phyloP scores from a whole-genome alignment of 2,888 invertebrate species.

The Xestia rhomboidea region DNA sequence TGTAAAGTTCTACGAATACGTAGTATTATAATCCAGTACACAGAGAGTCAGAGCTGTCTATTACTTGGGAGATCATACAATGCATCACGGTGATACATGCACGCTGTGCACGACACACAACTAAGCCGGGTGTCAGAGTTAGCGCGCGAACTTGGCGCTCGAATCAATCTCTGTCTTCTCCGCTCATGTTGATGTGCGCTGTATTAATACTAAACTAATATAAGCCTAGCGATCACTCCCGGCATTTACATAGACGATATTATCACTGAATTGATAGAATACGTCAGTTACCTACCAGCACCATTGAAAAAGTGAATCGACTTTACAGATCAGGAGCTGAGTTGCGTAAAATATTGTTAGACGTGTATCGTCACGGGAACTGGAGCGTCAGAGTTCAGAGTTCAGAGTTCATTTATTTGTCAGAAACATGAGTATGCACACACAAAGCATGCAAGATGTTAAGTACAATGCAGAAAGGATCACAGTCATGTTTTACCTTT shows the following conservation, averaged over 20 bases:
- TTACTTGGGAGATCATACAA: not conserved
- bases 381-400: too few relatives aligned
- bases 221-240: not conserved
- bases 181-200: not conserved
- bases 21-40: not conserved
- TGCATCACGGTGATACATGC: not conserved
- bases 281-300: not conserved
- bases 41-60: not conserved
- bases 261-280: not conserved
- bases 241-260: not conserved
- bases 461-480: too few relatives aligned
- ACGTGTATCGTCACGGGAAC: slow-evolving; percentile 23
- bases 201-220: not conserved
- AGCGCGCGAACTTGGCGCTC: slow-evolving; percentile 10
- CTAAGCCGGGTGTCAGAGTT: not conserved
- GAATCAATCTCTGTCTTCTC: slow-evolving; percentile 36
- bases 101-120: not conserved
- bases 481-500: too few relatives aligned
- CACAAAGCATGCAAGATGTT: too few relatives aligned
- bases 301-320: too few relatives aligned
- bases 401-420: too few relatives aligned
- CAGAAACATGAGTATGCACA: too few relatives aligned
- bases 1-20: not conserved
- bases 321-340: slow-evolving; percentile 22
- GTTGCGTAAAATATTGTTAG: slow-evolving; percentile 5